phyloP scores from a whole-genome alignment of 2,888 invertebrate genomes.

The Synergus laeviventris region DNA sequence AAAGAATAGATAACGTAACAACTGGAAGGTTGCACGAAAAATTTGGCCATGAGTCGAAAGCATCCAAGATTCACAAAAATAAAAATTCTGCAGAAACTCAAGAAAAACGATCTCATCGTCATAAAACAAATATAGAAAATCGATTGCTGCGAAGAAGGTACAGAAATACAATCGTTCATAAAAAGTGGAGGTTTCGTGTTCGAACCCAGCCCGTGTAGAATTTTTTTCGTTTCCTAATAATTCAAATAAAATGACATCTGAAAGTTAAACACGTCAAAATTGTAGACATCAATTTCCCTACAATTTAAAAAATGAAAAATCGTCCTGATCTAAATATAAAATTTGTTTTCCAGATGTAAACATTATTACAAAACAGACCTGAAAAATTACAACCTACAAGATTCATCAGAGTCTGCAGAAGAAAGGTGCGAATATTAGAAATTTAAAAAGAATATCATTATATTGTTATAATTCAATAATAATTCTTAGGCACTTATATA shows the following conservation, averaged over 20 bases:
- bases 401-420: not conserved
- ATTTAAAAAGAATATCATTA: not conserved
- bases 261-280: not conserved
- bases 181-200: too few relatives aligned
- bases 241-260: too few relatives aligned
- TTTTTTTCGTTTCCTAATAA: too few relatives aligned
- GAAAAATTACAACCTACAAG: too few relatives aligned
- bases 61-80: not conserved
- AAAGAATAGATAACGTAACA: not conserved
- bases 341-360: not conserved
- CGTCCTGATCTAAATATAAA: not conserved
- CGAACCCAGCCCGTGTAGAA: too few relatives aligned
- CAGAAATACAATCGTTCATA: not conserved
- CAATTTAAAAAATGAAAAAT: not conserved
- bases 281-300: not conserved
- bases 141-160: conserved; percentile 9
- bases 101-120: not conserved
- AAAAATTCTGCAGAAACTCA: not conserved
- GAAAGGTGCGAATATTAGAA: not conserved
- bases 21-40: not conserved
- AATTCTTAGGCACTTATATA: too few relatives aligned
- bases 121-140: not conserved
- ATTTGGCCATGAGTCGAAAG: not conserved
- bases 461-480: too few relatives aligned
- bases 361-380: not conserved